Base-by-base conservation (phyloP, 2,113 vertebrate genomes). In the Boleophthalmus pectinirostris region DNA sequence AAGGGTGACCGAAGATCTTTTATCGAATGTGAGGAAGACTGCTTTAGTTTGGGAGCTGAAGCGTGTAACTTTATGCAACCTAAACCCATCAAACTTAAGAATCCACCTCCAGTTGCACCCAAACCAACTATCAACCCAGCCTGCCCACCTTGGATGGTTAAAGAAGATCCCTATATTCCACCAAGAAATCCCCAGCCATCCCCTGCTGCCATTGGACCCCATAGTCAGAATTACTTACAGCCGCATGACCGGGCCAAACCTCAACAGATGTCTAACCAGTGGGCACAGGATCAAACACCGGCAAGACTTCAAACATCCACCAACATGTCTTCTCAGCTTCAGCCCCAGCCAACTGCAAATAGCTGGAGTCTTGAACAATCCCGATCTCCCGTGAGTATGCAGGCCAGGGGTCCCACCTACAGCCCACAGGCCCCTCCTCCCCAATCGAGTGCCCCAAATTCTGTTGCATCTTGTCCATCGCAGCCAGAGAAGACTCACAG, bases 51-150 rank as follows among this genome's bases (percentile, higher is more conserved):
- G 29, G 98, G 98, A 43, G 98, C 98, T 68, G 98, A 99, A 89
- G 98, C 98, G 69, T 98, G 97, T 74, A 99, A 99, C 81, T 99
- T 99, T 84, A 96, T 99, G 96, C 98, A 98, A 81, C 83, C 91
- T 64, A 91, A 94, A 86, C 81, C 92, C 46, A 87, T 95, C 49
- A 97, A 96, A 80, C 96, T 95, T 64, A 98, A 97, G 92, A 94
- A 94, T 38, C 98, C 98, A 16, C 98, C 98, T 79, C 97, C 97
- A 14, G 96, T 98, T 8, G 96, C 97, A 69, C 98, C 97, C 2
- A 99, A 99, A 77, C 98, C 98, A 21, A 89, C 88, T 0, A 92
- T 95, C 68, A 92, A 95, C 65, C 94, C 95, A 53, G 76, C 88
- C 57, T 95, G 94, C 75, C 96, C 94, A 16, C 94, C 95, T 23